phyloP scores from a whole-genome alignment of 1,140 invertebrate species.

The Sarcophaga peregrina region DNA sequence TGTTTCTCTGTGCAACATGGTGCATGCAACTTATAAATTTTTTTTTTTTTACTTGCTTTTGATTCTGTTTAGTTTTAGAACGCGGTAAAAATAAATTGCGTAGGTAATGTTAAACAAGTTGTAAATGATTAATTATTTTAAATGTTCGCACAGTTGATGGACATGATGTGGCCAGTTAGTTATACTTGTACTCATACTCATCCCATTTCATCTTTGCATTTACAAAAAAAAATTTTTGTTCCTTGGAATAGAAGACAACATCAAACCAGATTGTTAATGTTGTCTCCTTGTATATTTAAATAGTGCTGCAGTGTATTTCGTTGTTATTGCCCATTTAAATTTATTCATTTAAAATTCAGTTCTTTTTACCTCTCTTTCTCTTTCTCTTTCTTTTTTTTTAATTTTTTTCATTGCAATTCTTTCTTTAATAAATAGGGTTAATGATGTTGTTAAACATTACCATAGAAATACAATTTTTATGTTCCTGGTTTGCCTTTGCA shows the following conservation, averaged over 20 bases:
- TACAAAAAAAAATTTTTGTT: neutral
- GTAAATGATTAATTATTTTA: conserved; percentile 39
- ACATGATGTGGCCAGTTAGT: conserved; percentile 34
- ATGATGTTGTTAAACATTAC: conserved; percentile 22
- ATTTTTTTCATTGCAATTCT: too few species aligned
- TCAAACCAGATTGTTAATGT: neutral
- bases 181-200: neutral
- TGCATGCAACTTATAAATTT: neutral
- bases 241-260: neutral
- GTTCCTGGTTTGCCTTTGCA: neutral
- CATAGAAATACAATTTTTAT: neutral
- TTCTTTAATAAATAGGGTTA: conserved; percentile 17
- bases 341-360: neutral
- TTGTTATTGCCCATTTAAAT: too few species aligned
- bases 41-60: neutral
- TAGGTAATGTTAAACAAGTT: conserved; percentile 33
- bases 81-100: neutral
- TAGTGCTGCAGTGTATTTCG: neutral
- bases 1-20: neutral
- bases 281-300: neutral
- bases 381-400: too few species aligned
- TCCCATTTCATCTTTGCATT: neutral
- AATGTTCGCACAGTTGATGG: conserved; percentile 38
- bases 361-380: too few species aligned
- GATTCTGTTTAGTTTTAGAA: too few species aligned